phyloP scores from a whole-genome alignment of 2,888 invertebrate genomes.

The Aleiodes testaceus region DNA sequence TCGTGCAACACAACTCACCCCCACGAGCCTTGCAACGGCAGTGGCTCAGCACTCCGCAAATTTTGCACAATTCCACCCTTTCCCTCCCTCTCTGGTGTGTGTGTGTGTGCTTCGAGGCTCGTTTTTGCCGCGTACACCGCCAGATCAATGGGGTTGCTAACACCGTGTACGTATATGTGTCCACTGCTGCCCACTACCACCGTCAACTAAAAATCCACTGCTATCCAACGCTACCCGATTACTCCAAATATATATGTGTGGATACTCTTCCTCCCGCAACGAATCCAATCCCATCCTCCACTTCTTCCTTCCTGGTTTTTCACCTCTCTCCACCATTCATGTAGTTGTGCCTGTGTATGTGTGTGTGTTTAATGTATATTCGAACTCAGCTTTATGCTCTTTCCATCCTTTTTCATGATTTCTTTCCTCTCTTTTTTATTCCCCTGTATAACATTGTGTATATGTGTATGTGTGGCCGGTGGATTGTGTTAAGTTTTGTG shows the following conservation, averaged over 20 bases:
- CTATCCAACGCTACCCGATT: neutral
- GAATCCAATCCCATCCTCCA: constrained; percentile 11
- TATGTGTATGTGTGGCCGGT: constrained; percentile 1
- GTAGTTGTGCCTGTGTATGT: neutral
- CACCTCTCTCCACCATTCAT: constrained; percentile 1
- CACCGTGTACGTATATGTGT: constrained; percentile 69
- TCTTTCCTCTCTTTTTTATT: constrained; percentile 7
- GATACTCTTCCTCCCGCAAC: constrained; percentile 13
- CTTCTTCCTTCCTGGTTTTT: constrained; percentile 30
- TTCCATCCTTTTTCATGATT: constrained; percentile 25
- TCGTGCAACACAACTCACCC: constrained; percentile 30
- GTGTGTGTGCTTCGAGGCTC: constrained; percentile 61
- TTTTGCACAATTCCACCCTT: constrained; percentile 62
- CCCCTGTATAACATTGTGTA: constrained; percentile 1
- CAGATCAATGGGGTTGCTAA: constrained; percentile 73
- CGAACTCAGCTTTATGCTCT: constrained; percentile 25
- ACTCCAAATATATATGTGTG: neutral
- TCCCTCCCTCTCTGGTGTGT: constrained; percentile 50
- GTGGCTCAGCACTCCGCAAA: constrained; percentile 68
- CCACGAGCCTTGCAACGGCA: constrained; percentile 41
- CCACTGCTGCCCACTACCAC: constrained; percentile 42
- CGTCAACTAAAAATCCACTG: constrained; percentile 5
- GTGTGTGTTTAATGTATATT: neutral
- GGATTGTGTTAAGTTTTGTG: constrained; percentile 41
- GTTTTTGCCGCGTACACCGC: constrained; percentile 70